A percentile compares a stretch with the other conserved stretches of the same genome.
Evolutionary conservation across 1,140 invertebrate genomes (phyloP).

Genomic region (Luehdorfia chinensis): DNA sequence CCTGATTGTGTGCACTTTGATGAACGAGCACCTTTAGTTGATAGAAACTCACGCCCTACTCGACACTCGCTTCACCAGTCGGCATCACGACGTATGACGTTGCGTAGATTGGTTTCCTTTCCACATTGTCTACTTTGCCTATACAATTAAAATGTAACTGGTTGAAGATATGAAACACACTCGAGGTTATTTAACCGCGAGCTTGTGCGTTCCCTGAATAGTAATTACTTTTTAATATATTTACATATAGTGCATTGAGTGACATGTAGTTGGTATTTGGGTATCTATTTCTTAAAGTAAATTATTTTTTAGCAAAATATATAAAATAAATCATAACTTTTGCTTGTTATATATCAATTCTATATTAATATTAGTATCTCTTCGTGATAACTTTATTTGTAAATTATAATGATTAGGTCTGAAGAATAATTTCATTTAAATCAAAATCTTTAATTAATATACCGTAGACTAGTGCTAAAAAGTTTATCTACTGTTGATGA

Average conservation of each 20-base stretch:
- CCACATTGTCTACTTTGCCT: constrained; percentile 20
- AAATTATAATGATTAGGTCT: too few relatives aligned
- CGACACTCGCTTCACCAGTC: neutral
- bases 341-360: too few relatives aligned
- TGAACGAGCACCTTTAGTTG: neutral
- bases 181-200: constrained; percentile 18
- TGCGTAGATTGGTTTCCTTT: constrained; percentile 20
- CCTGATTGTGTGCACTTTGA: neutral
- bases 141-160: constrained; percentile 20
- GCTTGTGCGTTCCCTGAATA: constrained; percentile 10
- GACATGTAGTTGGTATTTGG: neutral
- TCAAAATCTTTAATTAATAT: too few relatives aligned
- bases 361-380: too few relatives aligned
- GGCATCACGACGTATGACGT: neutral
- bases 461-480: too few relatives aligned
- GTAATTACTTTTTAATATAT: constrained; percentile 14
- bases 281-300: too few relatives aligned
- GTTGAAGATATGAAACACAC: constrained; percentile 13
- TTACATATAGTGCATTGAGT: neutral
- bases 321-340: too few relatives aligned
- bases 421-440: too few relatives aligned
- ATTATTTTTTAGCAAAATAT: too few relatives aligned
- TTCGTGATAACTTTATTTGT: too few relatives aligned
- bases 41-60: constrained; percentile 1
- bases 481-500: too few relatives aligned